Base-by-base conservation (phyloP, 1,140 invertebrate species). In the Euwallacea fornicatus region DNA sequence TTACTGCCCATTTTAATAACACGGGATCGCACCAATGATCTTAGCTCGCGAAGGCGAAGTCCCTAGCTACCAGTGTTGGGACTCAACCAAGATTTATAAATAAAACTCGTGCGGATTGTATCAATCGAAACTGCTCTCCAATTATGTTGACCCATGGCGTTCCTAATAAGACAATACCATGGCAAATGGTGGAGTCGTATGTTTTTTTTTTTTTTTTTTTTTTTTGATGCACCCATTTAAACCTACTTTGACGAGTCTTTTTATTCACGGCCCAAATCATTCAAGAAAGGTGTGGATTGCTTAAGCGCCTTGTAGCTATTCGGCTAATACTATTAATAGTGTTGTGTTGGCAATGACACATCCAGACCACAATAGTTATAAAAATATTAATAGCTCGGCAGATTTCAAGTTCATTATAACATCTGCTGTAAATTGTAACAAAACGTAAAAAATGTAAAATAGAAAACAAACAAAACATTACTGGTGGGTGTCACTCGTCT, bases 381-480 rank as follows among this genome's bases (percentile, higher is more conserved):
- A 70, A 70, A 70, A 70, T 70, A 70, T 70, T 70, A 70, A 70
- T 70, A 70, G 69, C 69, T 42, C 69, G 33, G 69, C 69, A 64
- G 69, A 70, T 70, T 70, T 70, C 69, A 70, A 70, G 69, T 70
- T 70, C 69, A 70, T 64, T 70, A 70, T 58, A 70, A 70, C 69
- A 70, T 70, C 54, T 70, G 69, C 69, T 46, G 60, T 59, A 47
- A 53, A 64, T 50, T 69, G 60, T 70, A 70, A 64, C 60, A 54
- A 62, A 70, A 70, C 69, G 58, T 70, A 70, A 70, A 65, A 70
- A 70, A 70, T 60, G 42, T 59, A 61, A 70, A 70, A 70, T 64
- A 70, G 69, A 70, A 70, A 70, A 70, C 69, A 70, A 70, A 70
- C 69, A 70, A 63, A 70, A 70, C 69, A 70, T 70, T 70, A 70